A percentile compares a stretch with the other conserved stretches of the same genome.
Evolutionary conservation across 2,113 vertebrate genomes (phyloP).

Genomic region (Smithornis capensis): DNA sequence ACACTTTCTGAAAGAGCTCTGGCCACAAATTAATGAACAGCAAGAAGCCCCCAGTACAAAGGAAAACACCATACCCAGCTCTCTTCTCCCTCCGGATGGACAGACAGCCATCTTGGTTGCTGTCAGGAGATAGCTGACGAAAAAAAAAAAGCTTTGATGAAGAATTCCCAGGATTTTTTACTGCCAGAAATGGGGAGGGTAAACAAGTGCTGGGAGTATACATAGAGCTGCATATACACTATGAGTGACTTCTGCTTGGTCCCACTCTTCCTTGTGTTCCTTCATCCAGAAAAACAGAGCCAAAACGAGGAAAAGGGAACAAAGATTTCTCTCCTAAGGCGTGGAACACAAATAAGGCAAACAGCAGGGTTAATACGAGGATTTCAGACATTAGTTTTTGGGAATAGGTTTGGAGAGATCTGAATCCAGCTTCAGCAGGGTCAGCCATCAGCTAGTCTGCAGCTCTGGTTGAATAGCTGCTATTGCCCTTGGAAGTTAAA

Average conservation of each 20-base stretch:
- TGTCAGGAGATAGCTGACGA: background rate
- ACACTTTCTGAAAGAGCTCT: background rate
- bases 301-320: background rate
- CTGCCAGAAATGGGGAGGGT: background rate
- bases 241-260: background rate
- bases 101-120: background rate
- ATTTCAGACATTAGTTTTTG: background rate
- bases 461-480: background rate
- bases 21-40: background rate
- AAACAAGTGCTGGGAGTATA: background rate
- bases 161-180: background rate
- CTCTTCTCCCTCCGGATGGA: background rate
- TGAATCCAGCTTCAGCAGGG: background rate
- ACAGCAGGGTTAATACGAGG: background rate
- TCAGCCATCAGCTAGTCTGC: background rate
- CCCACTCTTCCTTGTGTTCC: background rate
- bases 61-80: background rate
- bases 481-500: background rate
- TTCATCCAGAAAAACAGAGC: background rate
- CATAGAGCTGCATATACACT: background rate
- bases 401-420: background rate
- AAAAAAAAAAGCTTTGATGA: background rate
- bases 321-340: background rate
- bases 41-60: background rate
- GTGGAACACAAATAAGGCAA: background rate